Conservation (phyloP, 2,888 invertebrate genomes). For the Drosophila dives region DNA sequence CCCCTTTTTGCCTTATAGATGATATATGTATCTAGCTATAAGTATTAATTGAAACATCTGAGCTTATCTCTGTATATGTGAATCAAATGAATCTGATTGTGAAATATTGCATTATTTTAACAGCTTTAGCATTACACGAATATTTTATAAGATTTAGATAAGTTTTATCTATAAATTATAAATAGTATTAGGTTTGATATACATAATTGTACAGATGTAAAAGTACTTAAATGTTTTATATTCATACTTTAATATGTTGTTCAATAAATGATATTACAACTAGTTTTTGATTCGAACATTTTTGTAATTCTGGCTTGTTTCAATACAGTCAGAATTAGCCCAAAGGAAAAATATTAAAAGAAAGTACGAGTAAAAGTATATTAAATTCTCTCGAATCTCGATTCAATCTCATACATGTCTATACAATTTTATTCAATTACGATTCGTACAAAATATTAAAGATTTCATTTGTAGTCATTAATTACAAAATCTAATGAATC, state of each 20-base stretch:
- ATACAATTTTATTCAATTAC: conserved; percentile 8
- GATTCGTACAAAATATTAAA: conserved; percentile 41
- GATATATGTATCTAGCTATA: conserved; percentile 15
- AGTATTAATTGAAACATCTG: conserved; percentile 8
- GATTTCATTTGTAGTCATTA: conserved; percentile 18
- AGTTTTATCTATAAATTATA: conserved; percentile 29
- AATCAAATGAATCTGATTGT: conserved; percentile 46
- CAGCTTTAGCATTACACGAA: conserved; percentile 2
- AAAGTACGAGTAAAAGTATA: background rate
- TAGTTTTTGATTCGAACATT: background rate
- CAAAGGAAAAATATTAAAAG: background rate
- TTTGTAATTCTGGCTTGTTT: background rate
- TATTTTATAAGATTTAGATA: conserved; percentile 13
- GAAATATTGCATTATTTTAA: conserved; percentile 31
- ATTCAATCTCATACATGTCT: conserved; percentile 8
- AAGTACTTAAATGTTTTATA: conserved; percentile 55
- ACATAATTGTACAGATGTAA: conserved; percentile 70
- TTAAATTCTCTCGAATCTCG: background rate
- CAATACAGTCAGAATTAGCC: background rate
- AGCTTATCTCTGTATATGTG: conserved; percentile 14
- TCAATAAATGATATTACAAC: conserved; percentile 46
- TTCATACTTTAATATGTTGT: conserved; percentile 42
- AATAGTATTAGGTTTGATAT: conserved; percentile 19
- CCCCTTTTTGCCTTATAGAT: conserved; percentile 19
- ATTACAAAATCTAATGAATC: conserved; percentile 46